Evolutionary conservation across 2,888 invertebrate genomes (phyloP).

Genomic region (Hydroisotoma schaefferi): DNA sequence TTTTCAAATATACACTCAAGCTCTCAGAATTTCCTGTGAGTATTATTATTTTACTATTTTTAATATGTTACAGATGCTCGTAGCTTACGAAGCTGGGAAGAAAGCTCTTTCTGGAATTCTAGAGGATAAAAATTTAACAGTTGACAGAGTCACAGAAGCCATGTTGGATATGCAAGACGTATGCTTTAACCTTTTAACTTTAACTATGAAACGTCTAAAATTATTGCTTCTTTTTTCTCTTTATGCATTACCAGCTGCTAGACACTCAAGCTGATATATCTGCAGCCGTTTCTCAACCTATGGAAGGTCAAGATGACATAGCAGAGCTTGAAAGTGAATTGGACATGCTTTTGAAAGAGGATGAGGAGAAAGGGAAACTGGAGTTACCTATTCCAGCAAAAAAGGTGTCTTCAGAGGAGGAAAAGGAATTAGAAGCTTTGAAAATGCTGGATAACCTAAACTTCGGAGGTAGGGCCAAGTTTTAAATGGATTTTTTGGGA

Average conservation of each 20-base stretch:
- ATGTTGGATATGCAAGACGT: conserved; percentile 47
- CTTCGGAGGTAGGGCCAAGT: conserved; percentile 19
- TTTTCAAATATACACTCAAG: neutral
- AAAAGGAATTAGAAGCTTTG: conserved; percentile 23
- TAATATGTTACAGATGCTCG: conserved; percentile 26
- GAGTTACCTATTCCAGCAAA: neutral
- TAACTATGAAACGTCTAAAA: neutral
- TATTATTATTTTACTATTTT: neutral
- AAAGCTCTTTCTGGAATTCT: conserved; percentile 35
- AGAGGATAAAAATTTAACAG: conserved; percentile 38
- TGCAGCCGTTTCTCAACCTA: conserved; percentile 24
- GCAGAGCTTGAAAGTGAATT: conserved; percentile 35
- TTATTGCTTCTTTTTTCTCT: neutral
- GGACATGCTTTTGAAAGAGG: conserved; percentile 30
- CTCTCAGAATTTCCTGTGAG: too few relatives aligned
- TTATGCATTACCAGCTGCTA: conserved; percentile 26
- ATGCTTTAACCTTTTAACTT: too few relatives aligned
- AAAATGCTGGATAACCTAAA: conserved; percentile 18
- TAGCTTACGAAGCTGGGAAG: conserved; percentile 43
- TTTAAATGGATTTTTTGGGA: neutral
- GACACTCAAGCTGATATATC: conserved; percentile 34
- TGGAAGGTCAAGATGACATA: conserved; percentile 30
- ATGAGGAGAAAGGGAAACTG: conserved; percentile 14
- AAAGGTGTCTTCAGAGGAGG: too few relatives aligned
- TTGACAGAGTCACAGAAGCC: conserved; percentile 37